Percentiles rank a stretch among this genome's conserved stretches.
Evolutionary conservation across 2,113 vertebrate genomes (phyloP).

Genomic region (Semicossyphus pulcher): DNA sequence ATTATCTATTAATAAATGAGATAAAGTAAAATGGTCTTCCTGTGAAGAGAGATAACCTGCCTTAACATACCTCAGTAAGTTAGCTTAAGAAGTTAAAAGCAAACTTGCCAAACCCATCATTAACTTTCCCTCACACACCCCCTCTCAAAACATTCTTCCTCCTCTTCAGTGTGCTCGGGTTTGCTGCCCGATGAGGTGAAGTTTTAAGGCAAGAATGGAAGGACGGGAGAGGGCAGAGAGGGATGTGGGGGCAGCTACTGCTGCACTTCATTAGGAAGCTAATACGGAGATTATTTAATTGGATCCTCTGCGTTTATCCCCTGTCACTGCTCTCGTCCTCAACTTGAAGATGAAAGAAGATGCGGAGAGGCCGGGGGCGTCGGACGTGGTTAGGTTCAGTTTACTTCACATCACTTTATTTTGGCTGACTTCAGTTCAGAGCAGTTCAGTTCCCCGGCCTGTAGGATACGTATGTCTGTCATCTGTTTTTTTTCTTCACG

Average conservation of each 20-base stretch:
- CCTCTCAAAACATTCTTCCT: constrained; percentile 56
- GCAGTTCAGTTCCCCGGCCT: constrained; percentile 48
- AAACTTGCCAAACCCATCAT: constrained; percentile 46
- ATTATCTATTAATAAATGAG: neutral
- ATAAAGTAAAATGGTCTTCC: neutral
- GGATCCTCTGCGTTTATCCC: constrained; percentile 31
- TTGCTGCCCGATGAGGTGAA: constrained; percentile 65
- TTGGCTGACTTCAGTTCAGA: constrained; percentile 56
- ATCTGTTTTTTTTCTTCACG: constrained; percentile 23
- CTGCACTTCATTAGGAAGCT: constrained; percentile 67
- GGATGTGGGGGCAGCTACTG: constrained; percentile 43
- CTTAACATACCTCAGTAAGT: neutral
- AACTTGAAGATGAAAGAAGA: constrained; percentile 45
- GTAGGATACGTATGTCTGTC: constrained; percentile 36
- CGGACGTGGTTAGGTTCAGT: constrained; percentile 36
- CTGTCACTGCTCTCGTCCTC: constrained; percentile 42
- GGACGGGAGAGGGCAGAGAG: constrained; percentile 30
- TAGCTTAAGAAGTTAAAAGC: constrained; percentile 24
- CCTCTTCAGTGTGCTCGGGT: constrained; percentile 49
- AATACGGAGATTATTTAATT: constrained; percentile 49
- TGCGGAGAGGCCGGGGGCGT: constrained; percentile 2
- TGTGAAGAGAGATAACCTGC: neutral
- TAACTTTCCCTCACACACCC: constrained; percentile 39
- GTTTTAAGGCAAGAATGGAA: constrained; percentile 81
- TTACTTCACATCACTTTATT: constrained; percentile 51